phyloP scores from a whole-genome alignment of 2,113 vertebrate genomes.

The Indicator maculatus region DNA sequence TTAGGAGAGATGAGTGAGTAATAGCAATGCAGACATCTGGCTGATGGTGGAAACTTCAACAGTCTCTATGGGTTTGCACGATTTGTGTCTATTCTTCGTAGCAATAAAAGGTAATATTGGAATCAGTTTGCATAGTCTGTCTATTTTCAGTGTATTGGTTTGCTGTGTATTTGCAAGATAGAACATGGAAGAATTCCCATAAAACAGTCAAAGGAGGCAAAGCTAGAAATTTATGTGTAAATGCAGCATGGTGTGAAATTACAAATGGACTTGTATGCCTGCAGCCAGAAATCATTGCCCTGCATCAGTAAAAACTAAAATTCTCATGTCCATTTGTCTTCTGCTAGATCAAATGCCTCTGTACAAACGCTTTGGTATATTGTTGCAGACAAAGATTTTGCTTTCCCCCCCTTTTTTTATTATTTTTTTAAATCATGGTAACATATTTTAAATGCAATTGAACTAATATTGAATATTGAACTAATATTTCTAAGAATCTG shows the following conservation, averaged over 20 bases:
- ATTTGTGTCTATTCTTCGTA: conserved; percentile 9
- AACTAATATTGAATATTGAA: background rate
- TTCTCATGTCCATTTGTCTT: background rate
- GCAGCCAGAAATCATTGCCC: conserved; percentile 28
- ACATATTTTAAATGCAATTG: background rate
- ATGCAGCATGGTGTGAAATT: conserved; percentile 35
- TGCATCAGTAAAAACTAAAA: conserved; percentile 21
- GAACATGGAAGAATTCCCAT: conserved; percentile 34
- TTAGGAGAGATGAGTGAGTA: conserved; percentile 26
- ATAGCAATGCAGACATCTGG: conserved; percentile 14
- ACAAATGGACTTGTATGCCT: background rate
- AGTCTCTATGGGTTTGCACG: background rate
- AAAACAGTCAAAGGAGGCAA: conserved; percentile 36
- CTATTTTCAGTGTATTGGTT: background rate
- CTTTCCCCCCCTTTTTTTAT: background rate
- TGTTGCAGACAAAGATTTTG: background rate
- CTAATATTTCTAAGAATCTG: background rate
- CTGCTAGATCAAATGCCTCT: background rate
- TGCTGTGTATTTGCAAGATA: background rate
- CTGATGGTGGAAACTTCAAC: conserved; percentile 24
- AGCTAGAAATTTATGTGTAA: conserved; percentile 26
- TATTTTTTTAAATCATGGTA: background rate
- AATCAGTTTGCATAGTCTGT: conserved; percentile 15
- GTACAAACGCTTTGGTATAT: background rate
- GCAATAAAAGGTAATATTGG: conserved; percentile 28